Percentiles rank a stretch among this genome's conserved stretches.
phyloP scores from a whole-genome alignment of 2,888 invertebrate genomes.

The Trichogramma dendrolimi region DNA sequence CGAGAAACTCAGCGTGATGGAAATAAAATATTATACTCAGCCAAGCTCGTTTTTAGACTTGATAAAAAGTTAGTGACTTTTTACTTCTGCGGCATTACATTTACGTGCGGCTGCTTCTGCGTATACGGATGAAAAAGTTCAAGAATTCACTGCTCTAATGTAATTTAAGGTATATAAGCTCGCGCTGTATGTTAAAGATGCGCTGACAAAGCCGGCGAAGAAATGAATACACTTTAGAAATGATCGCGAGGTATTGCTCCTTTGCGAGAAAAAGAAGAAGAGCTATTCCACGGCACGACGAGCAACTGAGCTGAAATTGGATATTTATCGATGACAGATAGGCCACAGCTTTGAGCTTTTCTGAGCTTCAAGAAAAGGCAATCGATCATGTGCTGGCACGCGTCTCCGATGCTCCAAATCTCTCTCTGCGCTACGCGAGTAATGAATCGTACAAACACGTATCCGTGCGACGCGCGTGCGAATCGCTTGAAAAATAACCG shows the following conservation, averaged over 20 bases:
- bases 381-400: slow-evolving; percentile 44
- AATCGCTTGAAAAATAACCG: slow-evolving; percentile 40
- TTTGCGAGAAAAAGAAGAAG: no score
- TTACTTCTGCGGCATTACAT: not conserved
- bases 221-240: no score
- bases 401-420: not conserved
- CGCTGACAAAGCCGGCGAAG: no score
- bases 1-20: no score
- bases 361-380: slow-evolving; percentile 43
- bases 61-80: not conserved
- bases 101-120: no score
- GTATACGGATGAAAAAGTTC: no score
- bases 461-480: no score
- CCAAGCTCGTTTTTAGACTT: not conserved
- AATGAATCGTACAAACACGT: no score
- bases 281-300: slow-evolving; percentile 40
- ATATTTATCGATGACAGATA: slow-evolving; percentile 53
- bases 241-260: no score
- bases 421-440: slow-evolving; percentile 9
- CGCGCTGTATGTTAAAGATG: no score
- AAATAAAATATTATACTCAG: not conserved
- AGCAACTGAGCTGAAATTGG: slow-evolving; percentile 46
- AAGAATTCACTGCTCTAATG: no score
- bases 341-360: slow-evolving; percentile 46
- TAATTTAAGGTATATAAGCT: no score